Evolutionary conservation across 2,797 vertebrate species (phyloP), one percentile per base, ranked within the genome.

Genomic region (Lagodon rhomboides): DNA sequence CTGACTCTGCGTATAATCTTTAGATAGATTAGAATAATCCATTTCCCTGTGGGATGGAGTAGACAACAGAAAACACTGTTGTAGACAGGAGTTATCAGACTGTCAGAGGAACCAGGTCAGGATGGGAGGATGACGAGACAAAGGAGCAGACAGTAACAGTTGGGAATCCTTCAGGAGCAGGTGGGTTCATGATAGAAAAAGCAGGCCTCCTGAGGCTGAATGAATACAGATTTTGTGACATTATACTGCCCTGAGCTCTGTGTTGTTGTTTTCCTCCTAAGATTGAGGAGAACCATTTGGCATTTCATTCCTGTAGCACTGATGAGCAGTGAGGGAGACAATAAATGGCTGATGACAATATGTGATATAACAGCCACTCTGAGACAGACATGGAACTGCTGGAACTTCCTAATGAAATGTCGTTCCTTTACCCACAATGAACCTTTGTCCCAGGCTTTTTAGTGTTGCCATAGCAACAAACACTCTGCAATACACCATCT

Each of bases 391-490:
- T 2, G 46, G 25, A 47, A 4, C 68, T 63, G 64, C 69, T 58
- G 73, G 50, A 80, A 73, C 73, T 49, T 63, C 74, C 65, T 46
- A 72, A 82, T 63, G 85, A 85, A 85, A 91, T 61, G 75, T 75
- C 18, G 38, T 53, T 86, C 12, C 53, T 78, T 84, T 44, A 83
- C 68, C 72, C 68, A 84, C 84, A 90, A 82, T 15, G 47, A 77
- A 54, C 82, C 83, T 75, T 87, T 85, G 83, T 87, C 75, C 74
- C 20, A 18, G 46, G 49, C 12, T 13, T 41, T 5, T 7, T 49
- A 59, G 56, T 2, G 80, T 85, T 79, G 61, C 80, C 82, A 81
- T 75, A 22, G 84, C 80, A 87, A 90, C 89, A 34, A 2, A 20
- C 50, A n/a, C 11, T 43, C 54, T 60, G 77, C 30, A 55, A 20